Conservation (phyloP, 2,888 invertebrate genomes). For the Rhopalosiphum nymphaeae region DNA sequence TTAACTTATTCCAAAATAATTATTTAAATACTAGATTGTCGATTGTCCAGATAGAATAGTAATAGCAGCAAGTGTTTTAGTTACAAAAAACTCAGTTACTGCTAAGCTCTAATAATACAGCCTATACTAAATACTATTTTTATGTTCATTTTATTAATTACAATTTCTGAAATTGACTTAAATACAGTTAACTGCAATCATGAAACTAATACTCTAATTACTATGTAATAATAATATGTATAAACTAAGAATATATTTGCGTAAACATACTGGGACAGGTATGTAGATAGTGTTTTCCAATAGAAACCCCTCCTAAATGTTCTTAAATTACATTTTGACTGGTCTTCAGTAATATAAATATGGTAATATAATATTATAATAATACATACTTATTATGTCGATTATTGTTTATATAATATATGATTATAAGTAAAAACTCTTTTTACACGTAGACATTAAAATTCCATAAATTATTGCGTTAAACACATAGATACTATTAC, state of each 20-base stretch:
- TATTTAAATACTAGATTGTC: not conserved
- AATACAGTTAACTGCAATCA: not conserved
- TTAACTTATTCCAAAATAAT: not conserved
- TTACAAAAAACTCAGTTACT: not conserved
- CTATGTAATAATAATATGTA: not conserved
- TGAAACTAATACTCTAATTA: not conserved
- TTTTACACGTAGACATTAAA: not conserved
- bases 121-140: not conserved
- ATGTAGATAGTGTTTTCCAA: not conserved
- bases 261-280: not conserved
- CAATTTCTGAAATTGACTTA: not conserved
- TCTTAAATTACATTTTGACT: not conserved
- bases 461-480: not conserved
- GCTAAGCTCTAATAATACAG: not conserved
- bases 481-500: not conserved
- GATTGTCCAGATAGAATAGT: not conserved
- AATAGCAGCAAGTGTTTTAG: not conserved
- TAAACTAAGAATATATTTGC: not conserved
- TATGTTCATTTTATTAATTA: not conserved
- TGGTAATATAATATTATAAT: not conserved
- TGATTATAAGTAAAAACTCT: not conserved
- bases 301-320: not conserved
- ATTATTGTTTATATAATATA: not conserved
- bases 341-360: not conserved
- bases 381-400: not conserved